Evolutionary conservation across 2,888 invertebrate species (phyloP).

Genomic region (Scaptomyza polygonia): DNA sequence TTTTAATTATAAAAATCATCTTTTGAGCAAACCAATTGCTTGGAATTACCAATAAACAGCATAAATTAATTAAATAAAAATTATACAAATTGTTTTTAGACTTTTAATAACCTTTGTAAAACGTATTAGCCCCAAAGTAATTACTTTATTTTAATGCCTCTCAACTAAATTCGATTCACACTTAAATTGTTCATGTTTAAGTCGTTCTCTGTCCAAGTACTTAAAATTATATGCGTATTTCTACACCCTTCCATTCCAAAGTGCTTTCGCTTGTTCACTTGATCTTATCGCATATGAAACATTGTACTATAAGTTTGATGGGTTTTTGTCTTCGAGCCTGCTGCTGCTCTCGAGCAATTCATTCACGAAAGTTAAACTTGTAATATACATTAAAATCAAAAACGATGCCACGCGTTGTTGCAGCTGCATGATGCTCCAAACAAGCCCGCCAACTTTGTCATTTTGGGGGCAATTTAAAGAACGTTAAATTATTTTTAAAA

Average conservation of each 20-base stretch:
- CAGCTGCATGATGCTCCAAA: slow-evolving; percentile 35
- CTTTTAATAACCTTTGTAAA: too few relatives aligned
- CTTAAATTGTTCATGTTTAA: slow-evolving; percentile 1
- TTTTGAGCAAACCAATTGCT: too few relatives aligned
- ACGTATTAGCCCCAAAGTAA: too few relatives aligned
- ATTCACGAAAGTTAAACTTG: slow-evolving; percentile 71
- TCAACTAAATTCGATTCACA: neutral
- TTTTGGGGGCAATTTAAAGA: slow-evolving; percentile 42
- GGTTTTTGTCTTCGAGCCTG: slow-evolving; percentile 8
- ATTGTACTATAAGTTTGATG: slow-evolving; percentile 45
- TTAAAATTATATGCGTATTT: slow-evolving; percentile 25
- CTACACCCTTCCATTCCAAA: too few relatives aligned
- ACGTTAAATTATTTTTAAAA: slow-evolving; percentile 63
- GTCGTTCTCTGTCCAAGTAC: neutral
- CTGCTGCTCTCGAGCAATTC: slow-evolving; percentile 12
- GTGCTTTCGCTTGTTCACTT: slow-evolving; percentile 73
- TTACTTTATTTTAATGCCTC: neutral
- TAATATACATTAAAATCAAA: slow-evolving; percentile 71
- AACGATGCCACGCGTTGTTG: slow-evolving; percentile 50
- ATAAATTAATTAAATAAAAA: too few relatives aligned
- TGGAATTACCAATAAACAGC: neutral
- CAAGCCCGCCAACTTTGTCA: slow-evolving; percentile 45
- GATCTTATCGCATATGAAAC: slow-evolving; percentile 50
- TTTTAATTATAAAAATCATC: too few relatives aligned
- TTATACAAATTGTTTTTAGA: too few relatives aligned